A percentile compares a stretch with the other conserved stretches of the same genome.
Evolutionary conservation across 1,140 invertebrate genomes (phyloP).

Genomic region (Coptotermes formosanus): DNA sequence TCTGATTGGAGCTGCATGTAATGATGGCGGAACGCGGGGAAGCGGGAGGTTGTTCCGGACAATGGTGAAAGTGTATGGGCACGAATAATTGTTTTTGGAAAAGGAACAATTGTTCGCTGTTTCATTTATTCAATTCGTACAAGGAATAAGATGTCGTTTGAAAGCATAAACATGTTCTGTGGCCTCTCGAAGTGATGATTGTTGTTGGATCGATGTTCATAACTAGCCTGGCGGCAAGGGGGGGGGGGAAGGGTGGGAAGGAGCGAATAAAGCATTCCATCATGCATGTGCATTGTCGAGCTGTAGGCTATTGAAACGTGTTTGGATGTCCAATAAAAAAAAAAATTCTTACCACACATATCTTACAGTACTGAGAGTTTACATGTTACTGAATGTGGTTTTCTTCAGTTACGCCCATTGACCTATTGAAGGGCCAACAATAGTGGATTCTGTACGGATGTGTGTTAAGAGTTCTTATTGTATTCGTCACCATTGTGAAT

Average conservation of each 20-base stretch:
- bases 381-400: background rate
- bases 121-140: constrained; percentile 14
- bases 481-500: too few relatives aligned
- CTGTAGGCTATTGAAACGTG: background rate
- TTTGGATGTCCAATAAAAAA: background rate
- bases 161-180: constrained; percentile 9
- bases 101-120: background rate
- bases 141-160: constrained; percentile 18
- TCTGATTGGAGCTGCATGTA: background rate
- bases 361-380: background rate
- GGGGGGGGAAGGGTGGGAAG: background rate
- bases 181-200: background rate
- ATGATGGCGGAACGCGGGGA: background rate
- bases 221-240: background rate
- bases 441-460: too few relatives aligned
- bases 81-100: constrained; percentile 10
- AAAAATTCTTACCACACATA: background rate
- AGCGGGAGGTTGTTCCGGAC: background rate
- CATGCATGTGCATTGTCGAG: constrained; percentile 2
- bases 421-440: too few relatives aligned
- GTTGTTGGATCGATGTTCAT: background rate
- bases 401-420: background rate
- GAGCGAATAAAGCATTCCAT: background rate
- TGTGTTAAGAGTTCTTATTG: too few relatives aligned
- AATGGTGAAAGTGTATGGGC: constrained; percentile 10